phyloP scores from a whole-genome alignment of 92 coral and sea anemone genomes.

The Meandrina meandrites region DNA sequence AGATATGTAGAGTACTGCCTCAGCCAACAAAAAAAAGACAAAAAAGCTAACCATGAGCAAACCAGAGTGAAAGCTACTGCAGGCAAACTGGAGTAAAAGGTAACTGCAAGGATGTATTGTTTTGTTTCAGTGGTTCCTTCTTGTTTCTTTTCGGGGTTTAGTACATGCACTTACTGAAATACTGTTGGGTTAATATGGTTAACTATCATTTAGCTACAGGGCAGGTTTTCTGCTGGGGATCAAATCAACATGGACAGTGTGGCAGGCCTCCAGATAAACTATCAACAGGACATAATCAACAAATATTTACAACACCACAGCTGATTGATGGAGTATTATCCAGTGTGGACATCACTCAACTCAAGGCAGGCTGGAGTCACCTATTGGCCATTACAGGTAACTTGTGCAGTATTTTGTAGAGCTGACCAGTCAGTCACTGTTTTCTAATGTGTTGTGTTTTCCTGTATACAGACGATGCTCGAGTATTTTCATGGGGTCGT shows the following conservation, averaged over 20 bases:
- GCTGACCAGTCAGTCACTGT: background rate
- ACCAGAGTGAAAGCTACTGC: too few species aligned
- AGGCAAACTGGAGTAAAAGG: too few species aligned
- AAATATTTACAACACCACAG: slow-evolving; percentile 53
- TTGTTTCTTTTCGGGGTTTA: too few species aligned
- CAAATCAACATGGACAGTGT: slow-evolving; percentile 86
- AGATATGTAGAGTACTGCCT: too few species aligned
- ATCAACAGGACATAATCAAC: background rate
- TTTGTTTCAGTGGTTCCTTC: too few species aligned
- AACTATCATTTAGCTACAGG: slow-evolving; percentile 41
- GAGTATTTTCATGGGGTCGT: slow-evolving; percentile 77
- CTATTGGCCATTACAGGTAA: slow-evolving; percentile 67
- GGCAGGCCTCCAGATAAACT: slow-evolving; percentile 39
- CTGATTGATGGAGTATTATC: slow-evolving; percentile 56
- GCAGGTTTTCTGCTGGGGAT: slow-evolving; percentile 80
- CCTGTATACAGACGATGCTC: slow-evolving; percentile 27
- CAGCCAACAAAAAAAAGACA: too few species aligned
- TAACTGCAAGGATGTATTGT: too few species aligned
- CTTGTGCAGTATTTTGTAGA: background rate
- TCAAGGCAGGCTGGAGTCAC: slow-evolving; percentile 83
- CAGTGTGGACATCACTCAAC: slow-evolving; percentile 37
- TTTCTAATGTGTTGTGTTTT: background rate
- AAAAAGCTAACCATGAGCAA: too few species aligned
- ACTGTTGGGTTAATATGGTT: background rate
- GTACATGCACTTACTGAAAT: too few species aligned